phyloP scores from a whole-genome alignment of 2,888 invertebrate genomes.

The Muschampia plurimacula region DNA sequence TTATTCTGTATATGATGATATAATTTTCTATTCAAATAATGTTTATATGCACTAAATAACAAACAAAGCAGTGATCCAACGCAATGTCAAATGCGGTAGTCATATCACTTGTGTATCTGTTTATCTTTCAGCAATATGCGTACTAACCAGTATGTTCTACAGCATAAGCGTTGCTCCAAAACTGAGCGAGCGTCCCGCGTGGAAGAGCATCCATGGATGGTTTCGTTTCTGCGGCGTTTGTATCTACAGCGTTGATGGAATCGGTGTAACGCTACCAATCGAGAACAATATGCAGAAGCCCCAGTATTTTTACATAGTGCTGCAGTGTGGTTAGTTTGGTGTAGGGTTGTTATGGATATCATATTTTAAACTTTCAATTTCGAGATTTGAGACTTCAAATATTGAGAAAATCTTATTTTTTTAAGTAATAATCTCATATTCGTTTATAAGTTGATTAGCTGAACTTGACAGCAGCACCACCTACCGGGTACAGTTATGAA shows the following conservation, averaged over 20 bases:
- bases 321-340: constrained; percentile 50
- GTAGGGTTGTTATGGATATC: not conserved
- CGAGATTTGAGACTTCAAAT: no score
- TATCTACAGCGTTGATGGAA: constrained; percentile 79
- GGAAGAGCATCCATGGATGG: constrained; percentile 59
- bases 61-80: not conserved
- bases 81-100: not conserved
- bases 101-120: not conserved
- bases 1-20: no score
- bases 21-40: no score
- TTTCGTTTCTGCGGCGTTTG: constrained; percentile 78
- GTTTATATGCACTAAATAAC: not conserved
- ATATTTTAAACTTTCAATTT: not conserved
- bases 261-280: constrained; percentile 57
- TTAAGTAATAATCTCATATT: no score
- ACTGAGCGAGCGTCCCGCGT: constrained; percentile 54
- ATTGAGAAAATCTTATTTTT: no score
- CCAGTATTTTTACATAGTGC: constrained; percentile 52
- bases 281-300: constrained; percentile 69
- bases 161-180: constrained; percentile 48
- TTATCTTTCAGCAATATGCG: constrained; percentile 56
- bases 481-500: no score
- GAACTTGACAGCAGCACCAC: no score
- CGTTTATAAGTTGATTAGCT: no score
- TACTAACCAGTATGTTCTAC: constrained; percentile 58